Evolutionary conservation across 2,113 vertebrate genomes (phyloP).

Genomic region (Fulmarus glacialis): DNA sequence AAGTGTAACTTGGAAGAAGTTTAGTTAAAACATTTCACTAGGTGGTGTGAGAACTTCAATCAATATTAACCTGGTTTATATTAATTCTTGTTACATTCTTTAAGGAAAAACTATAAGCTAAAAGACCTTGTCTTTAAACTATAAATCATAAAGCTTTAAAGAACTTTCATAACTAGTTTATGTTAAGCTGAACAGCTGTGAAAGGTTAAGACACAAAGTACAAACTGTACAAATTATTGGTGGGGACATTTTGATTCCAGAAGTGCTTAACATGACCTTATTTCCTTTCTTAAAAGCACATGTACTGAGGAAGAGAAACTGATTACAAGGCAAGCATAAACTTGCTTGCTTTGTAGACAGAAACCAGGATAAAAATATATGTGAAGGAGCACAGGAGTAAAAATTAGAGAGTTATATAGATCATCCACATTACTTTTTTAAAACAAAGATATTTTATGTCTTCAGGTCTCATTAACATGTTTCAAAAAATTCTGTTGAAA

Average conservation of each 20-base stretch:
- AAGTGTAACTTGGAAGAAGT: neutral
- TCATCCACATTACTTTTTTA: neutral
- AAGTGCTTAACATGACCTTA: neutral
- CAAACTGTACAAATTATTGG: neutral
- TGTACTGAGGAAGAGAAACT: neutral
- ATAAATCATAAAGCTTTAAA: neutral
- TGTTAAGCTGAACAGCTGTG: neutral
- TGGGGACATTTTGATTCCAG: neutral
- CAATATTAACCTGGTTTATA: neutral
- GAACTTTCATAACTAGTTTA: neutral
- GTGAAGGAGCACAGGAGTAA: neutral
- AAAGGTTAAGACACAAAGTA: neutral
- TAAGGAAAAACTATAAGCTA: neutral
- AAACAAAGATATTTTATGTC: neutral
- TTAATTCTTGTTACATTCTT: neutral
- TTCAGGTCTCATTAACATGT: neutral
- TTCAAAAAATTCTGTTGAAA: neutral
- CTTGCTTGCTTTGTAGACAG: neutral
- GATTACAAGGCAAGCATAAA: neutral
- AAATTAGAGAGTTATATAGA: rapidly evolving
- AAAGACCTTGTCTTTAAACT: neutral
- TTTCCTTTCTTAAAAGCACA: neutral
- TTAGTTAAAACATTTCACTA: neutral
- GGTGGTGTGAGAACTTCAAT: neutral
- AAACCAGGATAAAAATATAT: neutral